Percentiles rank a stretch among this genome's conserved stretches.
Evolutionary conservation across 2,888 invertebrate species (phyloP).

Genomic region (Mermis nigrescens): DNA sequence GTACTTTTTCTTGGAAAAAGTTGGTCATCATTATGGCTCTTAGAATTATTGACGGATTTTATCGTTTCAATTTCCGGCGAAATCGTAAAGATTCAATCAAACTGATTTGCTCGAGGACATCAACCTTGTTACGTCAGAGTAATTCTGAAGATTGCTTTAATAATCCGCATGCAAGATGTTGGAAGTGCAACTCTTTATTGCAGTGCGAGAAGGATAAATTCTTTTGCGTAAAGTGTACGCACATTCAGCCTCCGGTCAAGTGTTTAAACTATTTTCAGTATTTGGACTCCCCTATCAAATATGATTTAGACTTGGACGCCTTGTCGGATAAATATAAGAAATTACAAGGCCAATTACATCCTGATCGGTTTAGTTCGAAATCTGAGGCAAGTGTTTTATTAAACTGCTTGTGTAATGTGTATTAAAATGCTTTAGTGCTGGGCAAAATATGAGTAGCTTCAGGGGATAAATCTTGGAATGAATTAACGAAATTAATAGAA

Average conservation of each 20-base stretch:
- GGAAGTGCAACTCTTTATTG: not conserved
- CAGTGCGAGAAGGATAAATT: conserved; percentile 2
- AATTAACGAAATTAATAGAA: too few relatives aligned
- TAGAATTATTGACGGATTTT: too few relatives aligned
- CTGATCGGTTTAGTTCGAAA: conserved; percentile 65
- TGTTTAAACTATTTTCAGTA: conserved; percentile 52
- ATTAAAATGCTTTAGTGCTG: not conserved
- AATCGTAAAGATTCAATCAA: too few relatives aligned
- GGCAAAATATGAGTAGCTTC: too few relatives aligned
- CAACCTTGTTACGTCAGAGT: too few relatives aligned
- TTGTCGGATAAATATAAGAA: conserved; percentile 52
- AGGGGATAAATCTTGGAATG: too few relatives aligned
- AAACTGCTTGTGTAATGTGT: conserved; percentile 5
- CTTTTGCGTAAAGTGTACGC: not conserved
- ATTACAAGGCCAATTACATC: conserved; percentile 62
- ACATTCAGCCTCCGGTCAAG: conserved; percentile 7
- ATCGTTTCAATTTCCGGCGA: too few relatives aligned
- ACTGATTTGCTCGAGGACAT: too few relatives aligned
- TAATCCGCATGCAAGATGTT: conserved; percentile 10
- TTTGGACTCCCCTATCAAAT: conserved; percentile 47
- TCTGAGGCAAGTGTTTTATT: conserved; percentile 37
- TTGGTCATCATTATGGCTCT: too few relatives aligned
- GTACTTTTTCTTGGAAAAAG: too few relatives aligned
- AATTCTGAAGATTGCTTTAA: conserved; percentile 7
- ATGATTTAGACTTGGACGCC: conserved; percentile 46